Evolutionary conservation across 2,113 vertebrate genomes (phyloP).

Genomic region (Plestiodon gilberti): DNA sequence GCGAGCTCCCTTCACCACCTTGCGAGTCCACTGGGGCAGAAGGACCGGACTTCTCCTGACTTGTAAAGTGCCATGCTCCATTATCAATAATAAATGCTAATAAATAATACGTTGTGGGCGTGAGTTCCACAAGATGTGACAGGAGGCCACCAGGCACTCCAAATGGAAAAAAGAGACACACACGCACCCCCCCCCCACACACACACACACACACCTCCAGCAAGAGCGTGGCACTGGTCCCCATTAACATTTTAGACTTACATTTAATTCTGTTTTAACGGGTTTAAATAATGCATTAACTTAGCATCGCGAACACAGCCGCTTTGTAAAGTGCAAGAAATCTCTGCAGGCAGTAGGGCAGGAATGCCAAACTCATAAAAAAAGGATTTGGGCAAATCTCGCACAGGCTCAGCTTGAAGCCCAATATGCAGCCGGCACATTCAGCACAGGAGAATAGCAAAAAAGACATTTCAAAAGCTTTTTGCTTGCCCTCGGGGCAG

Average conservation of each 20-base stretch:
- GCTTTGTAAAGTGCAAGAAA: conserved; percentile 27
- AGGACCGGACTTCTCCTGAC: too few species aligned
- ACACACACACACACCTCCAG: neutral
- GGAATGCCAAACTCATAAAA: conserved; percentile 23
- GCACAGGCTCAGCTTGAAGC: conserved; percentile 22
- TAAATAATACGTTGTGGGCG: neutral
- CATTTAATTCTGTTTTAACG: conserved; percentile 28
- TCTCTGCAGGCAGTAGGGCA: conserved; percentile 34
- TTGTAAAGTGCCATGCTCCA: too few species aligned
- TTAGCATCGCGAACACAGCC: neutral
- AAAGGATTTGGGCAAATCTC: conserved; percentile 12
- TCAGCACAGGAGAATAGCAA: neutral
- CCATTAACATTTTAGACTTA: conserved; percentile 14
- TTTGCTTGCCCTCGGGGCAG: neutral
- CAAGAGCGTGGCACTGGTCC: neutral
- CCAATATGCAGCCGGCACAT: conserved; percentile 6
- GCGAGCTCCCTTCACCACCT: neutral
- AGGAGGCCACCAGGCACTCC: neutral
- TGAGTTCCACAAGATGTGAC: neutral
- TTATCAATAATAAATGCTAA: too few species aligned
- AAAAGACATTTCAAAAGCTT: neutral
- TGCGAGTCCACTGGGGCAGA: too few species aligned
- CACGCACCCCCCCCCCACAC: too few species aligned
- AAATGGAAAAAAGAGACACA: neutral
- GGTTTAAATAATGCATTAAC: conserved; percentile 30